A percentile compares a stretch with the other conserved stretches of the same genome.
These are phyloP conservation scores for Papilio protenor DNA, from an alignment of 2,888 invertebrate species.

Conservation along the genomic window DNA sequence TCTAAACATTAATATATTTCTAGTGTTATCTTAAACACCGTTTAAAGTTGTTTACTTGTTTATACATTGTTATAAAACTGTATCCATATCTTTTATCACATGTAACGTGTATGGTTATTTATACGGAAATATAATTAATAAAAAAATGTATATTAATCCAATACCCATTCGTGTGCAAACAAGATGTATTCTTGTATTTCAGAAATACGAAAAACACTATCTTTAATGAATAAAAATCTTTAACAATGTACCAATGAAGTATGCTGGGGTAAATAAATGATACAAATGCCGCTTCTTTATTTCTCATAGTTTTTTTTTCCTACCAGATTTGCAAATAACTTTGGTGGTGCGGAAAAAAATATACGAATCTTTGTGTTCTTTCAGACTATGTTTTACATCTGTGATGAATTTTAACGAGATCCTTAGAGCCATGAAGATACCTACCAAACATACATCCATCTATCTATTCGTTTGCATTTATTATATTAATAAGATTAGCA, in stretches of 20 bases:
- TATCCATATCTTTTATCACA: constrained; percentile 81
- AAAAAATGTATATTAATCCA: constrained; percentile 79
- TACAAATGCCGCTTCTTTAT: constrained; percentile 84
- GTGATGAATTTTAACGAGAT: too few relatives aligned
- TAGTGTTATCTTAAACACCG: constrained; percentile 80
- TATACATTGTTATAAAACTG: constrained; percentile 81
- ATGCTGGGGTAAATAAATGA: constrained; percentile 82
- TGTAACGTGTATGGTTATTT: constrained; percentile 80
- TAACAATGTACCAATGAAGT: constrained; percentile 83
- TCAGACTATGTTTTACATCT: too few relatives aligned
- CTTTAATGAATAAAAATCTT: constrained; percentile 72
- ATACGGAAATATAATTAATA: constrained; percentile 69
- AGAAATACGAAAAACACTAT: constrained; percentile 68
- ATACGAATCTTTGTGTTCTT: too few relatives aligned
- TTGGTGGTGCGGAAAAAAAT: too few relatives aligned
- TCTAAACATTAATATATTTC: constrained; percentile 78
- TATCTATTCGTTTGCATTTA: too few relatives aligned
- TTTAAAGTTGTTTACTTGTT: constrained; percentile 83
- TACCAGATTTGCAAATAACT: background rate
- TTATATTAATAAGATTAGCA: too few relatives aligned
- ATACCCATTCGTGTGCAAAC: constrained; percentile 75
- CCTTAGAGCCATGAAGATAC: too few relatives aligned
- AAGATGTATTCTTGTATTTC: constrained; percentile 78
- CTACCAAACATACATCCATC: too few relatives aligned
- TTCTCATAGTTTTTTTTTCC: constrained; percentile 66